These are phyloP conservation scores for Lophotis ruficrista DNA, from an alignment of 2,113 vertebrate genomes.

Conservation along the genomic window DNA sequence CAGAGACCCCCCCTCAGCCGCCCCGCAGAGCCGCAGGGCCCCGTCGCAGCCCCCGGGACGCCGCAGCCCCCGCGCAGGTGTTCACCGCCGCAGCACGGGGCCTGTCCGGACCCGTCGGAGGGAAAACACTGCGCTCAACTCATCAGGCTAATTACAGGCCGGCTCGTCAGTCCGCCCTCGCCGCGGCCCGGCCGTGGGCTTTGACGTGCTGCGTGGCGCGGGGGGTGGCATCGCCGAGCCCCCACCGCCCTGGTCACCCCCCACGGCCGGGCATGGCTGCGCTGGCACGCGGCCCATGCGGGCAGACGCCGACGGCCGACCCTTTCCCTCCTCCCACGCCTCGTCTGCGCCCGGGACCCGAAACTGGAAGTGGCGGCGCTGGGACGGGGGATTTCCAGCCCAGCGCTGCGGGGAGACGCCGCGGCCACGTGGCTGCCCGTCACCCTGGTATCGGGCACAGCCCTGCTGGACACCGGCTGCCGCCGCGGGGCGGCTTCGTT, in stretches of 20 bases:
- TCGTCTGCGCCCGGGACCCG: accelerated
- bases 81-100: accelerated
- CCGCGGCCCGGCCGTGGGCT: accelerated
- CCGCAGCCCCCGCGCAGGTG: not conserved
- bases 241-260: accelerated
- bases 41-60: accelerated
- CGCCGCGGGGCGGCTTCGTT: accelerated
- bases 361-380: not conserved
- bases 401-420: accelerated
- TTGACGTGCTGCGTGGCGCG: not conserved
- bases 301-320: not conserved
- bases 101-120: not conserved
- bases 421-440: not conserved
- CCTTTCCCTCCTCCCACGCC: not conserved
- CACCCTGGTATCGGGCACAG: not conserved
- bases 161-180: not conserved
- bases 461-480: not conserved
- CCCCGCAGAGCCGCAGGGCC: not conserved
- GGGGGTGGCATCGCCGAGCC: accelerated
- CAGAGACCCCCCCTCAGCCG: not conserved
- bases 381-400: not conserved
- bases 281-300: accelerated
- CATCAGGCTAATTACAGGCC: slow-evolving; percentile 28
- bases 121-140: not conserved
- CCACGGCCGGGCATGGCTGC: accelerated